A percentile compares a stretch with the other conserved stretches of the same genome.
These are phyloP conservation scores for Oryzias curvinotus DNA, from an alignment of 2,113 vertebrate genomes.

Conservation along the genomic window DNA sequence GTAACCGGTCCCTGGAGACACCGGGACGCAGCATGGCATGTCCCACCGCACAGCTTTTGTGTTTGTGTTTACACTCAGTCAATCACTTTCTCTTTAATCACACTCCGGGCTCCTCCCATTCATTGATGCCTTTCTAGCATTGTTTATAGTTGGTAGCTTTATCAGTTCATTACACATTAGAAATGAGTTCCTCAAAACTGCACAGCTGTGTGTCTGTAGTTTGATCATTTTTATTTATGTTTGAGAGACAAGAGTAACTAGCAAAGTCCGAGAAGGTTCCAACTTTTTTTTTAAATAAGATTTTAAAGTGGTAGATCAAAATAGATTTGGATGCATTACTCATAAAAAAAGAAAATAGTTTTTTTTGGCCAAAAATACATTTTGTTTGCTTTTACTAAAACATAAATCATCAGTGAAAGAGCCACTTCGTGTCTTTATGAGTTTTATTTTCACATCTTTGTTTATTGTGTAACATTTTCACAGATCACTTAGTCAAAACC, in stretches of 20 bases:
- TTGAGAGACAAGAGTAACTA: too few relatives aligned
- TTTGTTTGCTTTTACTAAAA: neutral
- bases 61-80: constrained; percentile 37
- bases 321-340: neutral
- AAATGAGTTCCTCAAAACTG: too few relatives aligned
- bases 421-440: too few relatives aligned
- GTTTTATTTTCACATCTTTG: constrained; percentile 1
- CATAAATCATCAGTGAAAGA: neutral
- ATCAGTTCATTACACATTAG: neutral
- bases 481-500: constrained; percentile 24
- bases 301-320: neutral
- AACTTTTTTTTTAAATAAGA: neutral
- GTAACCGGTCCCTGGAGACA: constrained; percentile 75
- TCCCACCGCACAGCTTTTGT: constrained; percentile 57
- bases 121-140: neutral
- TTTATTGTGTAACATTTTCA: constrained; percentile 19
- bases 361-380: neutral
- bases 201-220: too few relatives aligned
- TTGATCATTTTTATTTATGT: too few relatives aligned
- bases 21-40: constrained; percentile 41
- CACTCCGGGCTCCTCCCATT: neutral
- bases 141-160: neutral
- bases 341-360: neutral
- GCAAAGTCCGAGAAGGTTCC: neutral
- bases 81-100: constrained; percentile 30